These are phyloP conservation scores for Atopsyche davidsoni DNA, from an alignment of 1,140 invertebrate genomes.

Conservation along the genomic window DNA sequence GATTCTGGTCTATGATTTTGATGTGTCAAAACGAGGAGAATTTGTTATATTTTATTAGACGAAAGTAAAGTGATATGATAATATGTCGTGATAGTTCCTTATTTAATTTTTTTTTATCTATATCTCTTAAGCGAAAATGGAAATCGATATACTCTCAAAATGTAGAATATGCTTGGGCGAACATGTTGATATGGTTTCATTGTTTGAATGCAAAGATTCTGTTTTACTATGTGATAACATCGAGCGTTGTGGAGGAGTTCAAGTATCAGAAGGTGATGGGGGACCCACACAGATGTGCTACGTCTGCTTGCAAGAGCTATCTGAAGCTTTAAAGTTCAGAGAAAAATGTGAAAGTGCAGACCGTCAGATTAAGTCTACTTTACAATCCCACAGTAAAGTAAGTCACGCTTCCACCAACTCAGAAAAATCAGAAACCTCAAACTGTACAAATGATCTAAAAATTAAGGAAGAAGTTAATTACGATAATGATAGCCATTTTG, in stretches of 20 bases:
- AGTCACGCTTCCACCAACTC: background rate
- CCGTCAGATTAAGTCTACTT: conserved; percentile 11
- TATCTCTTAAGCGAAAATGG: conserved; percentile 8
- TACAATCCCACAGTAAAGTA: conserved; percentile 9
- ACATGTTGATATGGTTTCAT: conserved; percentile 12
- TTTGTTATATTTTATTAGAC: too few species aligned
- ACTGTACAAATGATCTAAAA: conserved; percentile 8
- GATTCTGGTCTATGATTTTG: too few species aligned
- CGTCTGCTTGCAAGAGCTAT: conserved; percentile 10
- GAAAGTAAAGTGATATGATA: too few species aligned
- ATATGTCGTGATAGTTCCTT: too few species aligned
- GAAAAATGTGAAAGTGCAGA: conserved; percentile 19
- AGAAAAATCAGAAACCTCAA: conserved; percentile 1
- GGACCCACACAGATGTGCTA: conserved; percentile 14
- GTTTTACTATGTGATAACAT: conserved; percentile 12
- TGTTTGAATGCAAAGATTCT: conserved; percentile 16
- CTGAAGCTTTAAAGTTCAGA: conserved; percentile 10
- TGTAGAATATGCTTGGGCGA: conserved; percentile 13
- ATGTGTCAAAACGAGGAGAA: too few species aligned
- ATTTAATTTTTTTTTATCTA: too few species aligned
- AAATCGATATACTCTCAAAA: conserved; percentile 14
- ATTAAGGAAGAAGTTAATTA: conserved; percentile 19
- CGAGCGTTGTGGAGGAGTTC: conserved; percentile 10
- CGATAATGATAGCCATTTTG: conserved; percentile 13
- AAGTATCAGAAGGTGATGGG: conserved; percentile 13